These are phyloP conservation scores for Leptoteleia sp. DNA, from an alignment of 1,140 invertebrate genomes.

Conservation along the genomic window DNA sequence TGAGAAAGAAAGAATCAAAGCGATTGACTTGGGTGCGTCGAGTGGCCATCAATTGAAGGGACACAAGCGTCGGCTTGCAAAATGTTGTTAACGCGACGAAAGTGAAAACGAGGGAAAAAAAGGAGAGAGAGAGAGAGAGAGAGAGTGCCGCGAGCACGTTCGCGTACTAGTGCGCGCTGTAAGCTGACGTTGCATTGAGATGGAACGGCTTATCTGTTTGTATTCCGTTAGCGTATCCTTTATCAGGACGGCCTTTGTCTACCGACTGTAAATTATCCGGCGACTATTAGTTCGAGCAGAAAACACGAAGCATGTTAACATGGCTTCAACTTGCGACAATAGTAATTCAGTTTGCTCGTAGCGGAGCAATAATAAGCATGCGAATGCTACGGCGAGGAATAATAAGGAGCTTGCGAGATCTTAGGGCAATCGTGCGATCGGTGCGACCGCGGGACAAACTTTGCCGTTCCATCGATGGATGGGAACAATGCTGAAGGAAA, in stretches of 20 bases:
- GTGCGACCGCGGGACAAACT: slow-evolving; percentile 17
- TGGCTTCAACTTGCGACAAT: slow-evolving; percentile 61
- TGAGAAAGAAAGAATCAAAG: too few species aligned
- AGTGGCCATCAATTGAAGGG: too few species aligned
- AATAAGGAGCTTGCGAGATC: slow-evolving; percentile 46
- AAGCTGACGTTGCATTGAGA: slow-evolving; percentile 61
- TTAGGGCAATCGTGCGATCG: slow-evolving; percentile 27
- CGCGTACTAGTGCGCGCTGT: slow-evolving; percentile 42
- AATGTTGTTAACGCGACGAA: slow-evolving; percentile 42
- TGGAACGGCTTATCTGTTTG: slow-evolving; percentile 64
- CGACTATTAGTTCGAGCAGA: slow-evolving; percentile 65
- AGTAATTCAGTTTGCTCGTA: slow-evolving; percentile 41
- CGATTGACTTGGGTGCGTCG: too few species aligned
- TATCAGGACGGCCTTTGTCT: slow-evolving; percentile 60
- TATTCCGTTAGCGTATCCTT: slow-evolving; percentile 65
- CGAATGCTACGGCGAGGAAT: slow-evolving; percentile 20
- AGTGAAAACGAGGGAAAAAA: slow-evolving; percentile 48
- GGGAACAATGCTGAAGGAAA: slow-evolving; percentile 1
- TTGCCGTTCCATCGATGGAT: too few species aligned
- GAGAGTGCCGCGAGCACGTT: slow-evolving; percentile 45
- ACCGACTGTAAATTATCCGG: slow-evolving; percentile 59
- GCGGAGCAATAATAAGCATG: slow-evolving; percentile 43
- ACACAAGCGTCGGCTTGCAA: not conserved
- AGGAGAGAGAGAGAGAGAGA: too few species aligned
- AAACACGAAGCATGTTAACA: slow-evolving; percentile 63